Base-by-base conservation (phyloP, 2,113 vertebrate species). In the Sigmodon hispidus region DNA sequence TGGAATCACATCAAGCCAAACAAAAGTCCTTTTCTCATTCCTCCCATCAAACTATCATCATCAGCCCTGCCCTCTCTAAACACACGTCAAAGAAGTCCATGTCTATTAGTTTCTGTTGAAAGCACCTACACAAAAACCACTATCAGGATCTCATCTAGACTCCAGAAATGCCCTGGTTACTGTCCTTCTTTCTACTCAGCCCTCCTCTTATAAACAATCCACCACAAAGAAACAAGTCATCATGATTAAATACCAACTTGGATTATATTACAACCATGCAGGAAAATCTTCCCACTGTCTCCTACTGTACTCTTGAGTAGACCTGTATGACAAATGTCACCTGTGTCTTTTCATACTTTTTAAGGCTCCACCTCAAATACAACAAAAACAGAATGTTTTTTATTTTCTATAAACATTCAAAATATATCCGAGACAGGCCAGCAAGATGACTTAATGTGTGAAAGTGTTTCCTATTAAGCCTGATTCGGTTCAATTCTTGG, bases 1-100 rank as follows among this genome's bases (percentile, higher is more conserved):
- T 40, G 8, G 26, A 92, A 79, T n/a, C 16, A 63, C 19, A 79
- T 11, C 40, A 91, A 79, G 40, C 4, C 8, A 90, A 83, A 90
- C 59, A 61, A 31, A 87, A 92, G 77, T 89, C 57, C 80, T 88
- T 94, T 81, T 24, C 69, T 93, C 52, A 76, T 76, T 80, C n/a
- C 31, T 52, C 87, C 40, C 52, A 77, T 70, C 69, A 95, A 94
- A 52, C 40, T 55, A 52, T 48, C 22, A 77, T 52, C 67, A 70
- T 63, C 67, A 81, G 26, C 86, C 45, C 57, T 57, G 34, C 55
- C 22, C 87, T 15, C 48, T 89, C 72, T 85, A 29, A 87, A 29
- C 61, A 21, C 65, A 75, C 52, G 22, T 87, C 63, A 69, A 29
- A 79, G 70, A 48, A 87, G 31, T 88, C 24, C 36, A 69, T 29